Percentiles rank a stretch among this genome's conserved stretches.
phyloP scores from a whole-genome alignment of 2,113 vertebrate species.

The Aix galericulata region DNA sequence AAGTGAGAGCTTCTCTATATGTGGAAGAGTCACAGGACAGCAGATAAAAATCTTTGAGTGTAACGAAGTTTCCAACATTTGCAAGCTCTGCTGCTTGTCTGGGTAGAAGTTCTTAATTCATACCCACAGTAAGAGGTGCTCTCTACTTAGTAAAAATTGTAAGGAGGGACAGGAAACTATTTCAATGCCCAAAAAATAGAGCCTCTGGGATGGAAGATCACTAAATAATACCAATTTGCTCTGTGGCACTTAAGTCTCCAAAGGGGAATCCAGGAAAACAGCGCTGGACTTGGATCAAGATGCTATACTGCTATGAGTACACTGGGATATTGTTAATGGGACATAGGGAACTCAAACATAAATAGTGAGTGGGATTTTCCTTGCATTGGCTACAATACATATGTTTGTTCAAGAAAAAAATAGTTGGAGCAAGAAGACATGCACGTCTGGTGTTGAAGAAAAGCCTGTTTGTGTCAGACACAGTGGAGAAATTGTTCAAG shows the following conservation, averaged over 20 bases:
- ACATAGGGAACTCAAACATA: slow-evolving; percentile 73
- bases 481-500: slow-evolving; percentile 76
- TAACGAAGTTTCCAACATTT: background rate
- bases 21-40: background rate
- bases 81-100: background rate
- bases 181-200: slow-evolving; percentile 11
- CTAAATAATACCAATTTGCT: slow-evolving; percentile 49
- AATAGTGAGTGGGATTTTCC: slow-evolving; percentile 79
- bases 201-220: slow-evolving; percentile 60
- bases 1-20: background rate
- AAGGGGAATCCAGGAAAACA: slow-evolving; percentile 68
- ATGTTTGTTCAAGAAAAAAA: slow-evolving; percentile 83
- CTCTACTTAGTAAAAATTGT: background rate
- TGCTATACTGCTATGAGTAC: slow-evolving; percentile 43
- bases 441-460: slow-evolving; percentile 78
- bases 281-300: slow-evolving; percentile 54
- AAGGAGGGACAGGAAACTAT: slow-evolving; percentile 37
- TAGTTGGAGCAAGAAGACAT: slow-evolving; percentile 79
- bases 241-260: slow-evolving; percentile 63
- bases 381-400: slow-evolving; percentile 80
- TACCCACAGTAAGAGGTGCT: background rate
- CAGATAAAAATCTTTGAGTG: background rate
- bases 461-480: slow-evolving; percentile 75
- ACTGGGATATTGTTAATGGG: slow-evolving; percentile 76
- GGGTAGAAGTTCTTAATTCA: background rate